These are phyloP conservation scores for Pachypeltis micranthus DNA, from an alignment of 1,140 invertebrate species.

Conservation along the genomic window DNA sequence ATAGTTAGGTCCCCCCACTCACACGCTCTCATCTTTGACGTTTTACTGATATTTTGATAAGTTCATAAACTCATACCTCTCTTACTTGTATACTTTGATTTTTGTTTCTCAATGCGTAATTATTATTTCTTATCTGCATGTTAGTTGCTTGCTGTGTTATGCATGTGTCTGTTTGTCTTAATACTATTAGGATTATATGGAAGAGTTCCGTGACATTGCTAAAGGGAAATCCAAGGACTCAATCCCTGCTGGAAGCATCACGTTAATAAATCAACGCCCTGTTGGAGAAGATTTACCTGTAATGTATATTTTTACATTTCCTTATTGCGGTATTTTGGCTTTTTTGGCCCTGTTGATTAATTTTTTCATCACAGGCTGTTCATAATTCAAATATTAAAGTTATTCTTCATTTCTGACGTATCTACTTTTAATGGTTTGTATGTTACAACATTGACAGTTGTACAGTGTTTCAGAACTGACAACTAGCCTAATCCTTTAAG, in stretches of 20 bases:
- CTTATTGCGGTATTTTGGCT: not conserved
- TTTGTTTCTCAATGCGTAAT: not conserved
- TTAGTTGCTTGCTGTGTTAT: conserved; percentile 33
- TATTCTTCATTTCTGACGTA: no score
- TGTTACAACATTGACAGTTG: no score
- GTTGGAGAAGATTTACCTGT: conserved; percentile 91
- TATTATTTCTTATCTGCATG: conserved; percentile 17
- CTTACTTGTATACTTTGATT: no score
- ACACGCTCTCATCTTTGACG: no score
- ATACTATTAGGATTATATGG: conserved; percentile 75
- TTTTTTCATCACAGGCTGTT: not conserved
- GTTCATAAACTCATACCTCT: no score
- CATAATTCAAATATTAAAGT: not conserved
- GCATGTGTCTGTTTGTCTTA: conserved; percentile 32
- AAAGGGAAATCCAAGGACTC: conserved; percentile 87
- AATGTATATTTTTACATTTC: conserved; percentile 40
- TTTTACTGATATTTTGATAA: no score
- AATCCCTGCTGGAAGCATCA: conserved; percentile 80
- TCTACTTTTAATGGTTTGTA: no score
- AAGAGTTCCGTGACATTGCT: conserved; percentile 90
- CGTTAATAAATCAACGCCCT: conserved; percentile 88
- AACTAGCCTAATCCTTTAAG: no score
- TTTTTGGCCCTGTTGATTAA: not conserved
- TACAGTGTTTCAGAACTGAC: no score
- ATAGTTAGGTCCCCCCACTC: no score